phyloP scores from a whole-genome alignment of 2,888 invertebrate genomes.

The Drosophila anomelani region DNA sequence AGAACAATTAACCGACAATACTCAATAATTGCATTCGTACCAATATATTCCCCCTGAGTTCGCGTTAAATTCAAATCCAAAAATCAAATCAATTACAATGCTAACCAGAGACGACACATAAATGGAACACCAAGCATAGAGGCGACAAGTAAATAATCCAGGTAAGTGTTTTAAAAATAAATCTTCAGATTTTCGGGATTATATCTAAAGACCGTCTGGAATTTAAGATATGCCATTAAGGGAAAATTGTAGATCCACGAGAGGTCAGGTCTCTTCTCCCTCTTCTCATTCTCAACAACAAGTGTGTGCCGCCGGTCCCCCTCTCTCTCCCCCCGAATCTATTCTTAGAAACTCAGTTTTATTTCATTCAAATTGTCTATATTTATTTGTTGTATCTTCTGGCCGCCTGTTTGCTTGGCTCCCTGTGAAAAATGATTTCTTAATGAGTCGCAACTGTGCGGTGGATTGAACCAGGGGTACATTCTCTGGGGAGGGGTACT shows the following conservation, averaged over 20 bases:
- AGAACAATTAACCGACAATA: constrained; percentile 22
- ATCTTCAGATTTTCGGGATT: constrained; percentile 10
- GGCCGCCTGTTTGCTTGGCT: constrained; percentile 19
- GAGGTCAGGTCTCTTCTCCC: constrained; percentile 20
- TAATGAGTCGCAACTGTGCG: constrained; percentile 51
- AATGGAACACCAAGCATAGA: constrained; percentile 38
- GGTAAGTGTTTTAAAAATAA: constrained; percentile 5
- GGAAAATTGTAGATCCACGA: constrained; percentile 1
- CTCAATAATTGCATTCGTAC: neutral
- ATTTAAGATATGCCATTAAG: constrained; percentile 18
- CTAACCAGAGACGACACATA: constrained; percentile 11
- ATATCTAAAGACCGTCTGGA: constrained; percentile 3
- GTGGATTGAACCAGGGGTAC: constrained; percentile 17
- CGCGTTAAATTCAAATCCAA: constrained; percentile 21
- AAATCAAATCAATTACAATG: constrained; percentile 4
- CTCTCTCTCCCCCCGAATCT: constrained; percentile 2
- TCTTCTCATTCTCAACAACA: constrained; percentile 28
- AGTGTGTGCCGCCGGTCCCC: constrained; percentile 23
- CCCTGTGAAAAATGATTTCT: constrained; percentile 52
- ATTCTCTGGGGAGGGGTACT: neutral
- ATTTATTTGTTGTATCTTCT: constrained; percentile 33
- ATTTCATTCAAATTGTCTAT: constrained; percentile 33
- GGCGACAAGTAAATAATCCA: constrained; percentile 12
- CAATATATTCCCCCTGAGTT: constrained; percentile 13
- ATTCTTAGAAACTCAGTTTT: constrained; percentile 20